Evolutionary conservation across 2,113 vertebrate species (phyloP), one percentile per base, ranked within the genome.

Genomic region (Oncorhynchus masou): DNA sequence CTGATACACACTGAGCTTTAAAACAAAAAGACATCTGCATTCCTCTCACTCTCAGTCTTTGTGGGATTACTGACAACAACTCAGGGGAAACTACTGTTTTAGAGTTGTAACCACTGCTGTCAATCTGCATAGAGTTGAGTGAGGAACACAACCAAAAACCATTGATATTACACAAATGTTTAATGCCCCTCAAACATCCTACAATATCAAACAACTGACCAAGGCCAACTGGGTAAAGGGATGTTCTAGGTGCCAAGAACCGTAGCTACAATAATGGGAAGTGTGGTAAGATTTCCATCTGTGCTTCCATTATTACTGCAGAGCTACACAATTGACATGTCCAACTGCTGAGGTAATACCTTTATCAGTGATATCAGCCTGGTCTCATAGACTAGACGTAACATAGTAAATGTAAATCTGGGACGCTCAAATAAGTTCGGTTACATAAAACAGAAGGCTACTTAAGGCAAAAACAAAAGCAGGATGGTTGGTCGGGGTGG

Each of bases 41-140:
- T 86, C 82, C 75, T 83, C 87, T 85, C 82, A 67, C 81, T 83
- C 79, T 81, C 80, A 54, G 73, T 59, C 74, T 60, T 20, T 64
- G 4, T 45, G 45, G 19, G 27, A 39, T 49, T 15, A 60, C 64
- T 67, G 77, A 66, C 78, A 79, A 83, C 75, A 65, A 72, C 79
- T 59, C 75, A 45, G 64, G 78, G n/a, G 13, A n/a, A 79, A 82
- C 77, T 81, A 76, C 80, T 72, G 70, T 62, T 70, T 60, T 71
- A 45, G 9, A 3, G 39, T 45, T 45, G 77, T 78, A 82, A 82
- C 82, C 77, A 1, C 81, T 19, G 77, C 88, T 73, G 81, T 82
- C 84, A 73, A 48, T 57, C 39, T 9, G 9, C 39, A 45, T 11
- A 45, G 54, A 57, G 16, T 57, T 57, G 15, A 57, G 54, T 4